phyloP scores from a whole-genome alignment of 2,113 vertebrate species.

The Oenanthe melanoleuca region DNA sequence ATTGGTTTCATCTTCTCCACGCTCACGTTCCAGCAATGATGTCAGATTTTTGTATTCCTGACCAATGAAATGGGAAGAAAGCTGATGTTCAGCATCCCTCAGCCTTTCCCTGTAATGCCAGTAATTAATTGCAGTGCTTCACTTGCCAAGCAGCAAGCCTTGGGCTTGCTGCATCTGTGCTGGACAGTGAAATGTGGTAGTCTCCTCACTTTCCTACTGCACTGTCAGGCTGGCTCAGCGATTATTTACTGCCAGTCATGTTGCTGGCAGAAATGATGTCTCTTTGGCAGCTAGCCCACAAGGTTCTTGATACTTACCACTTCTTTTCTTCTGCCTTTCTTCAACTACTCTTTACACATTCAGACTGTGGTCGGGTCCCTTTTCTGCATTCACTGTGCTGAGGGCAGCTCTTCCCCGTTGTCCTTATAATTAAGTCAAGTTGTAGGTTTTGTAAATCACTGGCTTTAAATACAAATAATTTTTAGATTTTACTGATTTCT shows the following conservation, averaged over 20 bases:
- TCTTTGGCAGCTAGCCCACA: background rate
- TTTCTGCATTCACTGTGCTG: background rate
- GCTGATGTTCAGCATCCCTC: background rate
- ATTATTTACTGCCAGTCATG: background rate
- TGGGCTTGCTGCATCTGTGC: background rate
- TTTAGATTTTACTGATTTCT: background rate
- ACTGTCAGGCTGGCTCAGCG: background rate
- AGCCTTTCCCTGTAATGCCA: background rate
- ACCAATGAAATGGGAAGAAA: background rate
- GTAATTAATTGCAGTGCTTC: background rate
- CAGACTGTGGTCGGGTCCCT: accelerated
- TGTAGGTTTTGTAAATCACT: background rate
- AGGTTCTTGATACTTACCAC: background rate
- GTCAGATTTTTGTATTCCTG: background rate
- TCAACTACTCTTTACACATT: background rate
- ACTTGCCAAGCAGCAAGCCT: background rate
- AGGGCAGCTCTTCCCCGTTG: background rate
- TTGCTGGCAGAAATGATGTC: background rate
- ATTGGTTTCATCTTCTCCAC: background rate
- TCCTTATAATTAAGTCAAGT: background rate
- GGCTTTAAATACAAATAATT: background rate
- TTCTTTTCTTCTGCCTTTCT: background rate
- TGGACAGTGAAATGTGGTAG: background rate
- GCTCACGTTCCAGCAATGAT: accelerated
- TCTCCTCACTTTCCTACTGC: background rate